Evolutionary conservation across 2,797 vertebrate genomes (phyloP).

Genomic region (Molossus molossus): DNA sequence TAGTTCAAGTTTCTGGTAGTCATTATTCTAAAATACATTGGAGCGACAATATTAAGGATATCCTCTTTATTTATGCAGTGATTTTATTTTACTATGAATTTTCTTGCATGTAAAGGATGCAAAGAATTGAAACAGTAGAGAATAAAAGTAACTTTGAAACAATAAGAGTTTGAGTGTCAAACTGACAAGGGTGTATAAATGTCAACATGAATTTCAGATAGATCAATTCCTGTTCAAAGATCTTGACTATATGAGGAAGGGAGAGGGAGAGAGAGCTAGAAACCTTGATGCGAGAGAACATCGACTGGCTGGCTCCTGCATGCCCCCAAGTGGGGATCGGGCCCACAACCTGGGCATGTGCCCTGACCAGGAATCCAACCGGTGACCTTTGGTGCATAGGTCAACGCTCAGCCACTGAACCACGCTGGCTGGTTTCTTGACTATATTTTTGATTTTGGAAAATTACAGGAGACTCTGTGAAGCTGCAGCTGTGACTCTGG

Average conservation of each 20-base stretch:
- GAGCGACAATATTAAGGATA: not conserved
- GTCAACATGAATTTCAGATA: constrained; percentile 44
- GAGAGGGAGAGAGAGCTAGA: no score
- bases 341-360: no score
- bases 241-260: constrained; percentile 5
- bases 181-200: not conserved
- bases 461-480: constrained; percentile 12
- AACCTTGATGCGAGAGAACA: no score
- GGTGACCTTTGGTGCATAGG: no score
- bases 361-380: no score
- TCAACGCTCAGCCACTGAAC: no score
- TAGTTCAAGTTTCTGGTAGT: not conserved
- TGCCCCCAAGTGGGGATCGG: no score
- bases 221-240: constrained; percentile 48
- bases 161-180: constrained; percentile 35
- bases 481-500: not conserved
- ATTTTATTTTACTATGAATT: not conserved
- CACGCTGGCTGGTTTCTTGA: not conserved
- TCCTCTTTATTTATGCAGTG: not conserved
- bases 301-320: no score
- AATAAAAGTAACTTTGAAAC: not conserved
- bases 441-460: constrained; percentile 69
- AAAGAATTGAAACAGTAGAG: not conserved
- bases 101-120: not conserved
- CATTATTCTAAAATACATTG: not conserved